Evolutionary conservation across 1,140 invertebrate species (phyloP), one percentile per base, ranked within the genome.

Genomic region (Neodiprion fabricii): DNA sequence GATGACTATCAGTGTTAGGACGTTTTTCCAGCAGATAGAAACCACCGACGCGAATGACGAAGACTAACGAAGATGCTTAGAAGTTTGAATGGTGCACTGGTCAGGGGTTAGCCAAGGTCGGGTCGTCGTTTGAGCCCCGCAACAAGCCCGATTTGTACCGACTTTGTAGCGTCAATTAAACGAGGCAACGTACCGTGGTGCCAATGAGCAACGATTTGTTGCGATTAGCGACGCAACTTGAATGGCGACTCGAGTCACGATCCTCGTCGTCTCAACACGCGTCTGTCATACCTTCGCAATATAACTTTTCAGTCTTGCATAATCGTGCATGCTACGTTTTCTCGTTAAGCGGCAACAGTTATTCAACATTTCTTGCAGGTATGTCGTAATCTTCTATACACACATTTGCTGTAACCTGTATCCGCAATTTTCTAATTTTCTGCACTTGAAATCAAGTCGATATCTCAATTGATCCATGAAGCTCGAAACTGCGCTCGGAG

Each of bases 71-170:
- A 81, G 75, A 70, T 74, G 66, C 67, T 61, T 61, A 70, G 28
- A 40, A 40, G 28, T 9, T 48, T 72, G 73, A 70, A 65, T 65
- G 61, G 12, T 17, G 61, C 61, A 61, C 71, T 70, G 71, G 78
- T 48, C 74, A 67, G 53, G 79, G 79, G 77, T 82, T 81, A 81
- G 40, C 70, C 74, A 65, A 74, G 80, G 80, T 82, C 81, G 81
- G 70, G 75, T 71, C 74, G 40, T 40, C 5, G 28, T 3, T 40
- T 40, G 28, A 40, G 1, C 28, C 28, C 28, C 28, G 28, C 28
- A 40, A 40, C 28, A 40, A 40, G 28, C 28, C 28, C 68, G 74
- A 75, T 79, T 75, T 65, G 28, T 65, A 40, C 11, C 11, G 53
- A 61, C n/a, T 61, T 61, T 61, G 53, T 61, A 14, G 53, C 53